Base-by-base conservation (phyloP, 2,797 vertebrate species). In the Pogoniulus pusillus region DNA sequence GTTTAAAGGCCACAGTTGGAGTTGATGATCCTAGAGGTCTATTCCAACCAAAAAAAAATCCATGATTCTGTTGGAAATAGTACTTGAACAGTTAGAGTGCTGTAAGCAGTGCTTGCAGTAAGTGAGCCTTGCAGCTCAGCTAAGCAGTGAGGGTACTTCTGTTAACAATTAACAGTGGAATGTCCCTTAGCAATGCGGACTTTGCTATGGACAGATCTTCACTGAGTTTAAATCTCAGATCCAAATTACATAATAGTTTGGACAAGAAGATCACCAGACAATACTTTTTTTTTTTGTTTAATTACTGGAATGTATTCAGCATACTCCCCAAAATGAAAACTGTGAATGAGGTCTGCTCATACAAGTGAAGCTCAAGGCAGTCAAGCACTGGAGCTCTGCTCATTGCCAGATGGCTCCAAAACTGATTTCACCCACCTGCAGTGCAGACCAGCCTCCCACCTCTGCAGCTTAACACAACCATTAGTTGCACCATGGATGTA, bases 81-180 rank as follows among this genome's bases (percentile, higher is more conserved):
- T 16, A 62, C n/a, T 59, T 70, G 37, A 90, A 68, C 12, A 60
- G 60, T 19, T 8, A 17, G 29, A 75, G 24, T 6, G 17, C n/a
- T 55, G n/a, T 26, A 66, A 73, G 71, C 49, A 68, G 39, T 7
- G 62, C 64, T 70, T n/a, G n/a, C 71, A 60, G 68, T 43, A 57
- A 79, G 29, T 64, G 87, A 78, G 66, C 35, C 30, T 12, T 35
- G 32, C 69, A 72, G 58, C 51, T 77, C 66, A 71, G 47, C 51
- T 41, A 47, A 73, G 51, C n/a, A 82, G 65, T 0, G 5, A 79
- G n/a, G 72, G 47, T 22, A 85, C 16, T n/a, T 78, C 59, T 78
- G 82, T 80, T 89, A 85, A 94, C 69, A 77, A 82, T 92, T 90
- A 95, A 87, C 65, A 35, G 4, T 9, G 26, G 10, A 69, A 77